Evolutionary conservation across 2,888 invertebrate genomes (phyloP), one percentile per base, ranked within the genome.

Genomic region (Mimachlamys varia): DNA sequence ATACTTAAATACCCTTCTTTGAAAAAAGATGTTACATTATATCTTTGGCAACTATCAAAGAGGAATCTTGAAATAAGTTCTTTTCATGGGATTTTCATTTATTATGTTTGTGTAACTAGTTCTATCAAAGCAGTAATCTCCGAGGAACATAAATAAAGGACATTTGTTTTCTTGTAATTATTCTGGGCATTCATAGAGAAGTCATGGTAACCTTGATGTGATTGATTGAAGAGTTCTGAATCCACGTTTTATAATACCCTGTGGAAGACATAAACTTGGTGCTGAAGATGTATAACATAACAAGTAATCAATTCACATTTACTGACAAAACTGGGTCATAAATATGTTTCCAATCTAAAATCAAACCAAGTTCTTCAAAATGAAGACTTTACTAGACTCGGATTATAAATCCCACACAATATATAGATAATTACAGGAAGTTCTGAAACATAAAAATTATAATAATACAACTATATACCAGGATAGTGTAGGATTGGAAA

Each of bases 261-360:
- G 12, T 27, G 33, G 10, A 33, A 76, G 27, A 33, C 33, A 22
- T 76, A 62, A 19, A 22, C 62, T 62, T 22, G 17, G 7, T 62
- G 1, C 33, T 5, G 76, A 33, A 27, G 76, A 27, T 33, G 13
- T 76, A 76, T 13, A 76, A 27, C 33, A 76, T 33, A 76, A 27
- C 7, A 76, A 76, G 33, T 76, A 27, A 76, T 76, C 76, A 76
- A 76, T 76, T 76, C 33, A 76, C 76, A 76, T 33, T 76, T 33
- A 33, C 76, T 76, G 76, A 33, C 76, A 76, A 76, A 76, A 76
- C 27, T 10, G 12, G 33, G 27, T 27, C 76, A 76, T 76, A 76
- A 76, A 76, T 22, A 0, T 0, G 27, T 33, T 22, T 33, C 17
- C 76, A 76, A 76, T 76, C 76, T 76, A 76, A 76, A 76, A 76